Evolutionary conservation across 2,113 vertebrate species (phyloP).

Genomic region (Menura novaehollandiae): DNA sequence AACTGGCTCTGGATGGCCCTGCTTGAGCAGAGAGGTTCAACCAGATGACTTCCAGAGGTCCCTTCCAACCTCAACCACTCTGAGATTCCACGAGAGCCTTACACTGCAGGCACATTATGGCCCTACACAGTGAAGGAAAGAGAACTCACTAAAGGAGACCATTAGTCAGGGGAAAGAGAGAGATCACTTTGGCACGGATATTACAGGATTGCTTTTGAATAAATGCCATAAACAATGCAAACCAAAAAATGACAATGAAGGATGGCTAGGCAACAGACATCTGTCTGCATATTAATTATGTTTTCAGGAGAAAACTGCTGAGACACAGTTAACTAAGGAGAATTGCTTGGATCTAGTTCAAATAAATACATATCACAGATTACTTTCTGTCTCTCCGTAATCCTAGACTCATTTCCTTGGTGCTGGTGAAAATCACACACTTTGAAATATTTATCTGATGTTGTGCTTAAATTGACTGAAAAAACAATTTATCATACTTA

Average conservation of each 20-base stretch:
- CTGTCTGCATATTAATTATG: constrained; percentile 30
- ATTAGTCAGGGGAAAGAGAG: background rate
- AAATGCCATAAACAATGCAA: constrained; percentile 14
- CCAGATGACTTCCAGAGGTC: background rate
- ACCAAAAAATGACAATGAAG: background rate
- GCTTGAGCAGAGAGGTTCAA: background rate
- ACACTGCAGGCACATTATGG: background rate
- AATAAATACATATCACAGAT: background rate
- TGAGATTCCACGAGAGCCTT: background rate
- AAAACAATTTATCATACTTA: background rate
- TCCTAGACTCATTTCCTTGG: background rate
- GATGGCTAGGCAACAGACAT: background rate
- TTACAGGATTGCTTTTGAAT: constrained; percentile 23
- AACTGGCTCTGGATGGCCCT: background rate
- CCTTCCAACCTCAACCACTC: background rate
- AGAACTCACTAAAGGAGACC: background rate
- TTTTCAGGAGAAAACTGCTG: constrained; percentile 32
- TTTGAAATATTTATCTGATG: background rate
- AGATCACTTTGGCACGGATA: background rate
- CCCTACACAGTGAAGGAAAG: background rate
- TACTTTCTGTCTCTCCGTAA: background rate
- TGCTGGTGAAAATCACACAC: background rate
- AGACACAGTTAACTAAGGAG: constrained; percentile 28
- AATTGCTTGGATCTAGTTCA: background rate
- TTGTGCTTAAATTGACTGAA: background rate